phyloP scores from a whole-genome alignment of 1,140 invertebrate species.

The Neotoxoptera formosana region DNA sequence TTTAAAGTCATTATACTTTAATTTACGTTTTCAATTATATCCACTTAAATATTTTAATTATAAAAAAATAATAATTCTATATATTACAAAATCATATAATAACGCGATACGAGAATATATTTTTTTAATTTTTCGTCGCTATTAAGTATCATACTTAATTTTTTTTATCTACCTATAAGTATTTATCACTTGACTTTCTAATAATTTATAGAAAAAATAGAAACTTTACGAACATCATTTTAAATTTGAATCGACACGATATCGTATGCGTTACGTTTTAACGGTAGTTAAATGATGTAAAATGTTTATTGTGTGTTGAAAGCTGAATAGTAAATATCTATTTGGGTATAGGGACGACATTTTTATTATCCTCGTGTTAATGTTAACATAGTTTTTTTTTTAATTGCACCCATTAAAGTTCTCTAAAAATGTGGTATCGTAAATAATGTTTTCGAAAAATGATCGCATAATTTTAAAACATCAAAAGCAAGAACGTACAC shows the following conservation, averaged over 20 bases:
- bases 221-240: not conserved
- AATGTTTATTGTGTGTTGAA: not conserved
- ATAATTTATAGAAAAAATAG: not conserved
- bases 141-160: too few species aligned
- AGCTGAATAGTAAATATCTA: not conserved
- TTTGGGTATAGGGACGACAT: not conserved
- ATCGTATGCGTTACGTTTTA: not conserved
- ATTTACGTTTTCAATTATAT: too few species aligned
- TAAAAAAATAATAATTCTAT: not conserved
- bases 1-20: not conserved
- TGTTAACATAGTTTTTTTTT: conserved; percentile 29
- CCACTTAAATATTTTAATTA: not conserved
- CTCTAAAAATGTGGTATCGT: not conserved
- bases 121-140: not conserved
- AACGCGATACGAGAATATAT: not conserved
- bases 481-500: not conserved
- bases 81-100: not conserved
- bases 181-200: not conserved
- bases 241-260: not conserved
- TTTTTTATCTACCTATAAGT: not conserved
- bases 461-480: not conserved
- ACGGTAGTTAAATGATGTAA: not conserved
- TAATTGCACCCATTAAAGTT: not conserved
- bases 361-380: not conserved
- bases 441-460: conserved; percentile 18